Evolutionary conservation across 2,888 invertebrate genomes (phyloP).

Genomic region (Kryphioiulus occultus): DNA sequence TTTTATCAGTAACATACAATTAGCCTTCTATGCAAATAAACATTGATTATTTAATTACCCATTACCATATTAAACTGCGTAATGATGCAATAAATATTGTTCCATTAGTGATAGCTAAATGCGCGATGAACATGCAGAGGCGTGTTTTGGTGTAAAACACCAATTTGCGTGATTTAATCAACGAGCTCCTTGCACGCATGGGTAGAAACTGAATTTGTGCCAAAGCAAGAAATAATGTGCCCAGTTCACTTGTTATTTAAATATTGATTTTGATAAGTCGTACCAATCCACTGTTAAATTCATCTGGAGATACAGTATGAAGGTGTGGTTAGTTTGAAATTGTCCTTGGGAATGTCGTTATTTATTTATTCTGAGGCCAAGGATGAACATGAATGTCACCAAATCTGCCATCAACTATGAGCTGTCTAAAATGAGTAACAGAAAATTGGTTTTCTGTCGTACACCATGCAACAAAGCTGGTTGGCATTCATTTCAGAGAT

Average conservation of each 20-base stretch:
- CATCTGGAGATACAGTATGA: neutral
- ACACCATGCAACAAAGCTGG: neutral
- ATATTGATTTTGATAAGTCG: neutral
- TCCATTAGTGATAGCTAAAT: neutral
- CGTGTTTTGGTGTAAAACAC: neutral
- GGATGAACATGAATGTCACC: neutral
- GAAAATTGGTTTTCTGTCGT: conserved; percentile 2
- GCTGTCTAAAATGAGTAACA: neutral
- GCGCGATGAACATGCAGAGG: neutral
- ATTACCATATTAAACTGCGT: neutral
- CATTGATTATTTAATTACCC: neutral
- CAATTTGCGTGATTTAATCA: conserved; percentile 28
- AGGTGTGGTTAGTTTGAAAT: neutral
- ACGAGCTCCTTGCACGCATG: neutral
- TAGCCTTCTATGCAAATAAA: neutral
- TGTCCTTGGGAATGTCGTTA: neutral
- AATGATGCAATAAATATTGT: neutral
- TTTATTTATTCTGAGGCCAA: neutral
- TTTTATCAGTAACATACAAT: too few species aligned
- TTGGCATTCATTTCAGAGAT: neutral
- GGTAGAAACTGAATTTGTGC: neutral
- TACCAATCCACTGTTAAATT: neutral
- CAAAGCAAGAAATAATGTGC: neutral
- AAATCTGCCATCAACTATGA: neutral
- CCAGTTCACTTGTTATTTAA: too few species aligned